Evolutionary conservation across 2,797 vertebrate species (phyloP).

Genomic region (Platalea minor): DNA sequence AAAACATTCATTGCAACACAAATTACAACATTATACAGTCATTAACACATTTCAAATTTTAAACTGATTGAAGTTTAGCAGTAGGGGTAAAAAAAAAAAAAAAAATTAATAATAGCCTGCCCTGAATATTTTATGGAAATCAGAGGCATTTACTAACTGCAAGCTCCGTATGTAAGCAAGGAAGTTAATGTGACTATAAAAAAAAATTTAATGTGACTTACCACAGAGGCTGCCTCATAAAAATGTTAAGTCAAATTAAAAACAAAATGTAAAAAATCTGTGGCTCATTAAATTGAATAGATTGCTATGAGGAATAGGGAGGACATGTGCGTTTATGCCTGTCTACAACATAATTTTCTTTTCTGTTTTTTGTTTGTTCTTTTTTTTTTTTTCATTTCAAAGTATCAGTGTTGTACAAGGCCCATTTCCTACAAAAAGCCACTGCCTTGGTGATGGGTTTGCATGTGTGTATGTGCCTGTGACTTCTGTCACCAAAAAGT

Average conservation of each 20-base stretch:
- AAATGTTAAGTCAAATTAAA: conserved; percentile 83
- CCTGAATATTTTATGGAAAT: conserved; percentile 89
- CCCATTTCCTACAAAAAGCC: not conserved
- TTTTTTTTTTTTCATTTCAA: not conserved
- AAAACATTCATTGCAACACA: conserved; percentile 63
- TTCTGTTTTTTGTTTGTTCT: not conserved
- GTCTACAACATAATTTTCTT: conserved; percentile 30
- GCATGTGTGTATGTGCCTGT: not conserved
- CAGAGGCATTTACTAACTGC: conserved; percentile 77
- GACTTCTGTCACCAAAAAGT: not conserved
- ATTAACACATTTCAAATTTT: conserved; percentile 71
- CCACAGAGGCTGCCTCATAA: conserved; percentile 75
- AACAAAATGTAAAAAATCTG: conserved; percentile 74
- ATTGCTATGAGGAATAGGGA: conserved; percentile 32
- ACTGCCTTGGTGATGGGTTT: not conserved
- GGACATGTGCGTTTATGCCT: not conserved
- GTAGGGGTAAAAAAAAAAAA: conserved; percentile 67
- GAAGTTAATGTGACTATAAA: conserved; percentile 77
- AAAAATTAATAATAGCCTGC: conserved; percentile 74
- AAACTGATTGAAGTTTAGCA: conserved; percentile 71
- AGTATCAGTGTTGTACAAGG: not conserved
- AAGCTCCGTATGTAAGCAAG: conserved; percentile 72
- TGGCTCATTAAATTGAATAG: conserved; percentile 68
- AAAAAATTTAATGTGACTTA: conserved; percentile 78
- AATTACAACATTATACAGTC: conserved; percentile 61